Evolutionary conservation across 1,140 invertebrate genomes (phyloP).

Genomic region (Rhizoglyphus robini): DNA sequence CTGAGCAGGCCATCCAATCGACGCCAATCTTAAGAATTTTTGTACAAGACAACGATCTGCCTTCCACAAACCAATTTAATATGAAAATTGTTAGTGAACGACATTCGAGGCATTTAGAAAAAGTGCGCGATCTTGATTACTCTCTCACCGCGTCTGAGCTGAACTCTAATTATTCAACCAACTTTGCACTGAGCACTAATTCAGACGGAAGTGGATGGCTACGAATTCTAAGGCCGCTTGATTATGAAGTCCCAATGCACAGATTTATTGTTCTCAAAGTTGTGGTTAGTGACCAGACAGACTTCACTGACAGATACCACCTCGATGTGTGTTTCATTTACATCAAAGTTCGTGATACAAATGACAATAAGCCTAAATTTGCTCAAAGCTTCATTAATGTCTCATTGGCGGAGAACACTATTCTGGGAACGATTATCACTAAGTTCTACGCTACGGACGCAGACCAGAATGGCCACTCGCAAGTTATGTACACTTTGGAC

Average conservation of each 20-base stretch:
- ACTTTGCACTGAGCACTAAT: constrained; percentile 89
- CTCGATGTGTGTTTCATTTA: constrained; percentile 87
- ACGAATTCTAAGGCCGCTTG: constrained; percentile 64
- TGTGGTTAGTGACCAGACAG: constrained; percentile 40
- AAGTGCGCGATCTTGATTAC: neutral
- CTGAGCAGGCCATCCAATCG: constrained; percentile 58
- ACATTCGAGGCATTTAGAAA: constrained; percentile 43
- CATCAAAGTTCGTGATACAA: constrained; percentile 74
- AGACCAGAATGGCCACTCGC: constrained; percentile 48
- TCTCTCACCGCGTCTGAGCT: neutral
- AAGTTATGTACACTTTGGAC: constrained; percentile 60
- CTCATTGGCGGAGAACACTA: constrained; percentile 73
- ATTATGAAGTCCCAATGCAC: constrained; percentile 34
- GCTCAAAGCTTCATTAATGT: constrained; percentile 79
- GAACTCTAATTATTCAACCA: constrained; percentile 54
- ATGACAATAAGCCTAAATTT: constrained; percentile 83
- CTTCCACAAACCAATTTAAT: constrained; percentile 84
- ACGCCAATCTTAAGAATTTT: constrained; percentile 84
- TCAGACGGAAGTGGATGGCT: constrained; percentile 84
- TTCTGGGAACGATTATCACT: constrained; percentile 71
- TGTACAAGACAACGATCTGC: constrained; percentile 71
- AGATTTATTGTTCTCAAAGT: constrained; percentile 33
- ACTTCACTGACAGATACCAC: constrained; percentile 78
- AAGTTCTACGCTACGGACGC: constrained; percentile 86
- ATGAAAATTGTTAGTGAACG: constrained; percentile 81